Evolutionary conservation across 2,797 vertebrate genomes (phyloP).

Genomic region (Phoeniculus purpureus): DNA sequence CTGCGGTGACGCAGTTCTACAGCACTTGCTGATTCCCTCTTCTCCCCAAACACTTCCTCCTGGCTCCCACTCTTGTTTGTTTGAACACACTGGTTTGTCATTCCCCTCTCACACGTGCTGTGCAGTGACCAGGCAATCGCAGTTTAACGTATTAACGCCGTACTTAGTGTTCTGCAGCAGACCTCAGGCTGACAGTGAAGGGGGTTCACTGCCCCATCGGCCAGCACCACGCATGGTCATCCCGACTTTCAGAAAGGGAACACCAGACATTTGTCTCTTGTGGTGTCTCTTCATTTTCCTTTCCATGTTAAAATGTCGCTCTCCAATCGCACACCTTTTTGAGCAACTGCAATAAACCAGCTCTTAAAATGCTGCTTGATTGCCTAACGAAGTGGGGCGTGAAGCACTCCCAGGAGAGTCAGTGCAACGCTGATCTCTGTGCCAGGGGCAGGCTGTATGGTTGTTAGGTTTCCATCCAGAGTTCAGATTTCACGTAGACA

Average conservation of each 20-base stretch:
- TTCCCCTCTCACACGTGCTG: neutral
- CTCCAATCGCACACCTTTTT: neutral
- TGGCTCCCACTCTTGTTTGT: neutral
- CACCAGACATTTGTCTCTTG: neutral
- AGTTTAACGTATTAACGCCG: neutral
- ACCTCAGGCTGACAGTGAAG: neutral
- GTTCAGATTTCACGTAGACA: neutral
- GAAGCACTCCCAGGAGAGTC: neutral
- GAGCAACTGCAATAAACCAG: neutral
- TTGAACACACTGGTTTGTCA: neutral
- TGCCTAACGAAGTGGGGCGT: accelerated
- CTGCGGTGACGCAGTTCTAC: constrained; percentile 28
- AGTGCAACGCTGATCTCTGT: neutral
- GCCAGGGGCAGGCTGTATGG: neutral
- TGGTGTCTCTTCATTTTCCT: neutral
- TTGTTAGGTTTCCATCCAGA: neutral
- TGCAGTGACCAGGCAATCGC: neutral
- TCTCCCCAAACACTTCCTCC: constrained; percentile 38
- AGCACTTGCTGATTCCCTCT: constrained; percentile 45
- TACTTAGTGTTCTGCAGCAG: neutral
- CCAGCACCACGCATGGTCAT: neutral
- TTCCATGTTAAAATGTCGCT: neutral
- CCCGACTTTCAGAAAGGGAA: neutral
- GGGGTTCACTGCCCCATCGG: neutral
- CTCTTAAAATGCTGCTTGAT: neutral